Conservation (phyloP, 2,113 vertebrate species). For the Pelmatolapia mariae region DNA sequence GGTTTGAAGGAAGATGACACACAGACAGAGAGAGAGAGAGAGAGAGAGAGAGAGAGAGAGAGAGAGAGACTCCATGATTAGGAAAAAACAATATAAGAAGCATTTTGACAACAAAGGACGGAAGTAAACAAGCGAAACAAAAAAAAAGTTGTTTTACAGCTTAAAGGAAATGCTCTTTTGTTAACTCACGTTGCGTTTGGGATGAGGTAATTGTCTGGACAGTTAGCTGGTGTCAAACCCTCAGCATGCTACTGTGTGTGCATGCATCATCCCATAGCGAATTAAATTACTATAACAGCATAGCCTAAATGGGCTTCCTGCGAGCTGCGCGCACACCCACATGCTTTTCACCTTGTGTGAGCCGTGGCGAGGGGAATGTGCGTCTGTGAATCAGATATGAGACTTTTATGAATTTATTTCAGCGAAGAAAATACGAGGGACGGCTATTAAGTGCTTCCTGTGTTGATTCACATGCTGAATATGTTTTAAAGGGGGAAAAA, state of each 20-base stretch:
- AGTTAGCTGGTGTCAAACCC: background rate
- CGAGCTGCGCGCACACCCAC: background rate
- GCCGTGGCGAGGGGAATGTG: background rate
- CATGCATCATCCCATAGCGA: background rate
- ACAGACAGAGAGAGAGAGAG: background rate
- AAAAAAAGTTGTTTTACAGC: background rate
- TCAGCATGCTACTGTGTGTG: background rate
- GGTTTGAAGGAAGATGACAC: background rate
- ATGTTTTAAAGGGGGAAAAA: rapidly evolving
- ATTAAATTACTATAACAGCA: background rate
- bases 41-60: background rate
- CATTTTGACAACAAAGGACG: background rate
- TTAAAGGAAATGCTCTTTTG: background rate
- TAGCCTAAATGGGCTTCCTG: background rate
- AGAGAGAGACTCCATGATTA: background rate
- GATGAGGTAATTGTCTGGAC: background rate
- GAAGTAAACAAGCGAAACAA: background rate
- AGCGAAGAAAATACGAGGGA: background rate
- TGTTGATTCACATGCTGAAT: background rate
- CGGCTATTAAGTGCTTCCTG: background rate
- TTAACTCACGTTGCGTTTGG: background rate
- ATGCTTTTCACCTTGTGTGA: background rate
- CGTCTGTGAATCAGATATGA: background rate
- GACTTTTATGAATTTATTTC: background rate
- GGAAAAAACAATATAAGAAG: background rate